Base-by-base conservation (phyloP, 1,140 invertebrate genomes). In the Formica exsecta region DNA sequence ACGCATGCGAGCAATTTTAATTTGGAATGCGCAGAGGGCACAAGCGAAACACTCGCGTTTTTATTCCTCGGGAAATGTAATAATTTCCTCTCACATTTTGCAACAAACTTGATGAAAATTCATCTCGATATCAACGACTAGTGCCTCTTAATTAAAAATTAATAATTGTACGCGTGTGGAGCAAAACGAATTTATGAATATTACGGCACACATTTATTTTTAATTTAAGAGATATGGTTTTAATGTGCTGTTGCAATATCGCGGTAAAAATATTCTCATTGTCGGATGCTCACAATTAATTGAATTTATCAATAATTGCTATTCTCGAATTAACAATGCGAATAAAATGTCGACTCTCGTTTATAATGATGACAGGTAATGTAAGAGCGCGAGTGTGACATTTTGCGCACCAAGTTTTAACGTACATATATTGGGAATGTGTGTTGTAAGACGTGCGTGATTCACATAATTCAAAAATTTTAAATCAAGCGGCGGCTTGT, bases 291-390 rank as follows among this genome's bases (percentile, higher is more conserved):
- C 16, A 9, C 22, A 44, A 83, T 83, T 74, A 74, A 73, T 61
- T 83, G 54, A 83, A 74, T 83, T 73, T 38, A 48, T 73, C n/a
- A 48, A 48, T 73, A 62, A 74, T 74, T 74, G n/a, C 29, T 71
- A 36, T 16, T 6, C 57, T 73, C 22, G 25, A 73, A 61, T 83
- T 73, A 83, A 73, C 66, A 11, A 22, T 5, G 19, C 38, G 51
- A 71, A 54, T 41, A 66, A 73, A 81, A 73, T 59, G 66, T 44
- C 38, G 54, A 44, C n/a, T 8, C 19, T 44, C 22, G 54, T 74
- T 80, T 62, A 44, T 64, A 44, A 83, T 41, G 54, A 44, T 29
- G 48, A 11, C 51, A 22, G 38, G 5, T 61, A 32, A 59, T 71
- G 25, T 59, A 44, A 61, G 25, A 36, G n/a, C 16, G 22, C 9